phyloP scores from a whole-genome alignment of 2,113 vertebrate species.

The Micronycteris hirsuta region DNA sequence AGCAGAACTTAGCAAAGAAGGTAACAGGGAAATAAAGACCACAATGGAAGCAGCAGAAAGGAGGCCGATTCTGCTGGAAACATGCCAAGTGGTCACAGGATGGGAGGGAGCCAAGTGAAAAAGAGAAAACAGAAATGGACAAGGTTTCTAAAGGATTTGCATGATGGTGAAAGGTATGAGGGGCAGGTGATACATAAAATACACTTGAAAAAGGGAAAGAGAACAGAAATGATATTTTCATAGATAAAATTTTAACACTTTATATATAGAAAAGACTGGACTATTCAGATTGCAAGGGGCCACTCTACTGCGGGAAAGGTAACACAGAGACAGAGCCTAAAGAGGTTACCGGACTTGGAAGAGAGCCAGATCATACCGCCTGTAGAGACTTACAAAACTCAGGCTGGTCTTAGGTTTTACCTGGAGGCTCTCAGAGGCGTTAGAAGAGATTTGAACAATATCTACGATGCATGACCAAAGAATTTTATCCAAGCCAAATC shows the following conservation, averaged over 20 bases:
- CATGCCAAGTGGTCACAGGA: not conserved
- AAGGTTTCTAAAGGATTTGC: not conserved
- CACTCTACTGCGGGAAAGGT: not conserved
- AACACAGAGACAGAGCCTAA: not conserved
- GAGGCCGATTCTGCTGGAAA: not conserved
- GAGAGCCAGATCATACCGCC: not conserved
- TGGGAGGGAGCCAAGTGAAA: not conserved
- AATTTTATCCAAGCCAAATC: not conserved
- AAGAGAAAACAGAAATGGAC: not conserved
- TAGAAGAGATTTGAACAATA: not conserved
- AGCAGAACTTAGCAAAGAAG: not conserved
- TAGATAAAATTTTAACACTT: not conserved
- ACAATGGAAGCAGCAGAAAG: not conserved
- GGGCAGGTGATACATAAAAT: not conserved
- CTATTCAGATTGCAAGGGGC: not conserved
- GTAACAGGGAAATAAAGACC: not conserved
- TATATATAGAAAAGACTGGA: not conserved
- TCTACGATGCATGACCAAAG: not conserved
- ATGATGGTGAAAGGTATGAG: not conserved
- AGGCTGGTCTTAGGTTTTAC: not conserved
- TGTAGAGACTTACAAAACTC: not conserved
- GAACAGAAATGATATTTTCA: not conserved
- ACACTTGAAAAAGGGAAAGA: not conserved
- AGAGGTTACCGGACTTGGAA: not conserved
- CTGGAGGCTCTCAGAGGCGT: not conserved